Base-by-base conservation (phyloP, 1,140 invertebrate genomes). In the Agrypnia vestita region DNA sequence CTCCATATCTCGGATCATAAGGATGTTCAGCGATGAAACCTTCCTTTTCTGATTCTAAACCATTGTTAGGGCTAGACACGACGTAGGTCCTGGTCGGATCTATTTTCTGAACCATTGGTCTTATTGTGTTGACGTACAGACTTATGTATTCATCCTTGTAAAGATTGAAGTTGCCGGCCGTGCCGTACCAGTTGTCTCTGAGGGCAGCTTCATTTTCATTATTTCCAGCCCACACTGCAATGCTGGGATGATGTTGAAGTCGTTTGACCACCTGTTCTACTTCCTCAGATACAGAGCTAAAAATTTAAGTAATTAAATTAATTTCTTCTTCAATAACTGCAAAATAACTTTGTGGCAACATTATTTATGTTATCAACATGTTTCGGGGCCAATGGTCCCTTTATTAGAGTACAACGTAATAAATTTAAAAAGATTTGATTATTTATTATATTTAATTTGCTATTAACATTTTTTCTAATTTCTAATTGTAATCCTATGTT, bases 191-290 rank as follows among this genome's bases (percentile, higher is more conserved):
- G 85, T 97, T 94, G 47, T 92, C 92, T 55, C 92, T 90, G 1
- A 99, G 87, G 0, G 96, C 97, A 35, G 92, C 94, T 91, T 99
- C 98, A 86, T 99, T 99, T 89, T 99, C 98, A 88, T 99, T 99
- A 86, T 99, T 99, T 4, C 96, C 97, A 13, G 97, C 95, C 94
- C 96, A 97, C 0, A 98, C 83, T 0, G 96, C 93, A 62, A 99
- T 93, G 72, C 95, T 97, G 0, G 98, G 92, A 89, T 99, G 97
- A 86, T 96, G 92, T 80, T 97, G 95, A 7, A 99, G 88, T 76
- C 97, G 91, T 78, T 92, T 89, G 0, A 98, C 92, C 87, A 98
- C 97, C 85, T 98, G 94, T 21, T 88, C 88, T 9, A 99, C 90
- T 91, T 99, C 99, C 17, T 87, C 85, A 46, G 87, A 86, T 0